Base-by-base conservation (phyloP, 2,888 invertebrate genomes). In the Hypomecis atomaria region DNA sequence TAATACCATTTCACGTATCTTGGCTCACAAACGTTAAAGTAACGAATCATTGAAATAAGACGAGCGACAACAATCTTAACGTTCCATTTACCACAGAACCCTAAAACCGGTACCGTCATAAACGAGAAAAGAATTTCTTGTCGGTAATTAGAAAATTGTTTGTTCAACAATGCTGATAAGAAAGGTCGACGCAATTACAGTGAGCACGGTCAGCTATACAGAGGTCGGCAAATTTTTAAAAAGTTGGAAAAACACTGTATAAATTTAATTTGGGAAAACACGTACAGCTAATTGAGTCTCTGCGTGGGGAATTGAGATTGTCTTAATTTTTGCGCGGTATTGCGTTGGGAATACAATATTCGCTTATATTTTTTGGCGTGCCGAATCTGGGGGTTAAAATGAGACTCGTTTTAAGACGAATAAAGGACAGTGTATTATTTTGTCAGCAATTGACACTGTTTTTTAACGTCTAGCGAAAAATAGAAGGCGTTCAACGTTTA, bases 131-230 rank as follows among this genome's bases (percentile, higher is more conserved):
- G 62, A 69, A 66, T 66, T 65, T 62, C 49, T 66, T 60, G 59
- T 55, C 50, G 37, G 69, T 66, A 62, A 72, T 71, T 71, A 70
- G 59, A 65, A 69, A 69, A 71, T 71, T 73, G 71, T 71, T 73
- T 71, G 68, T 64, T 59, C 64, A 73, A 73, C 70, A 73, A 69
- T 60, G 66, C 57, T 66, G 61, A 61, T 69, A 62, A 61, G 53
- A 49, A 65, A 70, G 67, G 65, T 68, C 54, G 23, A 45, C 57
- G 53, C 65, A 70, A 69, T 71, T 70, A 70, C 53, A 64, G 48
- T 47, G 58, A 54, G 59, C 59, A 50, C 59, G 42, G 65, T 61
- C 65, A 65, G 65, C 65, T 48, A 45, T 55, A 54, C 40, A 65
- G 49, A 62, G 58, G 58, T 58, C 58, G 61, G 49, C 13, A 36